Evolutionary conservation across 2,888 invertebrate species (phyloP), one percentile per base, ranked within the genome.

Genomic region (Chesias legatella): DNA sequence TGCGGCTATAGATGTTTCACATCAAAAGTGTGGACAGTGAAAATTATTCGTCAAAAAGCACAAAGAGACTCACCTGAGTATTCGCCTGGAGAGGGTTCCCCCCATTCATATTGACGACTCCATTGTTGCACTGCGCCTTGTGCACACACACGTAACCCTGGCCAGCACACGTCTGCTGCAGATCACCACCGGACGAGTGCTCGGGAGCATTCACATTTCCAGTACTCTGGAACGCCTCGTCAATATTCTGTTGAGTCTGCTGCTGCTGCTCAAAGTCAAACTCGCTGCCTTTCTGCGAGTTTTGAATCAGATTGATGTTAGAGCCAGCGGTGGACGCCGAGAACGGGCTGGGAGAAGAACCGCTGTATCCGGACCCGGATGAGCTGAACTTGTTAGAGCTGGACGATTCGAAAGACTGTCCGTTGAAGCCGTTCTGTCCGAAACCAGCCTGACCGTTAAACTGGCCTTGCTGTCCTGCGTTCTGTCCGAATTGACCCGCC

Each of bases 101-200:
- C 6, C 86, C 89, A 42, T 88, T 85, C 3, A 73, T 79, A 63
- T 81, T 88, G 41, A 90, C 89, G 0, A 90, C 88, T 10, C 93
- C 93, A 46, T 92, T 90, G 48, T 83, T 68, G 64, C 93, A 93
- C 53, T 90, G 82, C 0, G 89, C 71, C 47, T 89, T 91, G 0
- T 83, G 74, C 0, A 92, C 92, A 65, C 93, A 93, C 27, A 90
- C 79, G 62, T 89, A 90, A 5, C 90, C 91, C 33, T 84, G 76
- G 0, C 90, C 92, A 46, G 77, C 79, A 60, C 93, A 93, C 7
- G 88, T 82, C 57, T 90, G 78, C 56, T 84, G 88, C 17, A 89
- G 53, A 1, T 77, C 82, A 0, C 79, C 81, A 1, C 77, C 79
- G 8, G 56, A 17, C 13, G 13, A 53, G 32, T 67, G 69, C 20